Conservation (phyloP, 1,140 invertebrate genomes). For the Penaeus chinensis region DNA sequence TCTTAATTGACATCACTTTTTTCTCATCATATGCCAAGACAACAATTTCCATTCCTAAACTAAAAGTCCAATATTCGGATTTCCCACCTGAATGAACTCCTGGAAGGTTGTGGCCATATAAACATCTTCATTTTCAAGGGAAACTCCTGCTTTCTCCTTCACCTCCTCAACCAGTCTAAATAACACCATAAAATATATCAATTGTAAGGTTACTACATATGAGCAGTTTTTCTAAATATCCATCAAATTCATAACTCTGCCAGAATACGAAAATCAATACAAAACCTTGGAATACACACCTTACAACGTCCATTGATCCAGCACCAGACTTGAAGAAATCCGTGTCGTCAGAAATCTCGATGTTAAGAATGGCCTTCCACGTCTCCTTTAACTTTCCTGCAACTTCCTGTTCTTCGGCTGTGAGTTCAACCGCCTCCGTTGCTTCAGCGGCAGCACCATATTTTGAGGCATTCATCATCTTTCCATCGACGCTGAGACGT, state of each 20-base stretch:
- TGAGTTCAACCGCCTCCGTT: constrained; percentile 77
- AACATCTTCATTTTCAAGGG: constrained; percentile 88
- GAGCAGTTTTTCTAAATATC: too few relatives aligned
- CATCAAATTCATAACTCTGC: too few relatives aligned
- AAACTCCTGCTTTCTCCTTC: constrained; percentile 82
- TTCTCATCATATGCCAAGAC: too few relatives aligned
- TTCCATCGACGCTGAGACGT: constrained; percentile 79
- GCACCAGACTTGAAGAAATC: constrained; percentile 94
- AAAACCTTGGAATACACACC: constrained; percentile 67
- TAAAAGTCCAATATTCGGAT: too few relatives aligned
- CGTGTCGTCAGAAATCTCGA: constrained; percentile 80
- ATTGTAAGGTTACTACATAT: not conserved
- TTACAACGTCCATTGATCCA: constrained; percentile 95
- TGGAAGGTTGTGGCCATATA: constrained; percentile 92
- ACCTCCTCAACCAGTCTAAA: constrained; percentile 89
- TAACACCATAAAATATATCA: constrained; percentile 18
- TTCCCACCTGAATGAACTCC: constrained; percentile 76
- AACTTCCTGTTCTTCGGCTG: constrained; percentile 79
- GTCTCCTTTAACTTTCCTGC: constrained; percentile 76
- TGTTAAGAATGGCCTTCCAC: constrained; percentile 87
- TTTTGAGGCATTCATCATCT: constrained; percentile 85
- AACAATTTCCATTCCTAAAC: too few relatives aligned
- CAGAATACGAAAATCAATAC: too few relatives aligned
- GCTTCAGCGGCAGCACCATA: constrained; percentile 78
- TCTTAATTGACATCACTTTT: too few relatives aligned